A percentile compares a stretch with the other conserved stretches of the same genome.
Conservation (phyloP, 2,113 vertebrate species). For the Equus quagga region DNA sequence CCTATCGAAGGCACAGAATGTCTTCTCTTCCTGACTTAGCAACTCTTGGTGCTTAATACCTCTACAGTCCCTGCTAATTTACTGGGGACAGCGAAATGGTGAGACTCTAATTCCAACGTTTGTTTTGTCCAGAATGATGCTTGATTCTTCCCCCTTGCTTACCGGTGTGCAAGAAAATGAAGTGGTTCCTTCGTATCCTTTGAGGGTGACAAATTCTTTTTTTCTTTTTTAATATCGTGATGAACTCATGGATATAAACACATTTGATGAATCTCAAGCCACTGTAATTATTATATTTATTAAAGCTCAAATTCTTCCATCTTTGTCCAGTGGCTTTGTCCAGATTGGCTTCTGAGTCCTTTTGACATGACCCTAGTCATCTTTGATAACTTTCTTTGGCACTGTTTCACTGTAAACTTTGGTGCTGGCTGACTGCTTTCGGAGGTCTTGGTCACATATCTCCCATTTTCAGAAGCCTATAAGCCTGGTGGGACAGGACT, state of each 20-base stretch:
- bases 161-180: not conserved
- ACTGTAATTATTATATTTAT: not conserved
- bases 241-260: not conserved
- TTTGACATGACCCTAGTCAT: not conserved
- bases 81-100: not conserved
- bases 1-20: not conserved
- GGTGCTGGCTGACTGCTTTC: not conserved
- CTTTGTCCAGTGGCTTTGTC: not conserved
- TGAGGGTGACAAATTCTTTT: slow-evolving; percentile 3
- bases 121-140: not conserved
- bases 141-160: not conserved
- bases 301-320: not conserved
- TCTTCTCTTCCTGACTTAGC: not conserved
- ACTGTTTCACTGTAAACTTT: not conserved
- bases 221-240: not conserved
- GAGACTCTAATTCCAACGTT: not conserved
- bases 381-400: not conserved
- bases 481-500: not conserved
- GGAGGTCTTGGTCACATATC: not conserved
- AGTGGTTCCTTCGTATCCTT: not conserved
- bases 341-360: not conserved
- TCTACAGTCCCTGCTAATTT: not conserved
- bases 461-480: not conserved
- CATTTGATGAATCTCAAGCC: not conserved
- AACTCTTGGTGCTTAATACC: not conserved